phyloP scores from a whole-genome alignment of 2,797 vertebrate species.

The Oryzias dopingdopingensis region DNA sequence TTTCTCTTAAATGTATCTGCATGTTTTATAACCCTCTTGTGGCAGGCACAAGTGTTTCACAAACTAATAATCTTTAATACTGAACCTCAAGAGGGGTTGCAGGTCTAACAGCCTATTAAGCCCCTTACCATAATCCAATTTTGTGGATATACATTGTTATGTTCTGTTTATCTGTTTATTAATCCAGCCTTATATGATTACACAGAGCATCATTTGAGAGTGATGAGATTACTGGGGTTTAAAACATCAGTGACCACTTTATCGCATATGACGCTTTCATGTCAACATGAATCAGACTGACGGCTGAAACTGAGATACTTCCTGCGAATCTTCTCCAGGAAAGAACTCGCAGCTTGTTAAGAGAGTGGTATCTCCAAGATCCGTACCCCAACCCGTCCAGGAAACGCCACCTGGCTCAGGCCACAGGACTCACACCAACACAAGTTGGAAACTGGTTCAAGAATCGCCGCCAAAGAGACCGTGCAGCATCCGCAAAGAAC shows the following conservation, averaged over 20 bases:
- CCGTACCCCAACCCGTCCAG: slow-evolving; percentile 84
- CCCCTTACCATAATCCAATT: slow-evolving; percentile 67
- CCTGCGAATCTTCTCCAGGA: slow-evolving; percentile 61
- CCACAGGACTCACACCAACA: slow-evolving; percentile 81
- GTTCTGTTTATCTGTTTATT: slow-evolving; percentile 45
- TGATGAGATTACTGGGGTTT: slow-evolving; percentile 47
- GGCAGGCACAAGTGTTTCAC: slow-evolving; percentile 23
- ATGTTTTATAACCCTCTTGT: slow-evolving; percentile 43
- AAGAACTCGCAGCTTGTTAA: slow-evolving; percentile 79
- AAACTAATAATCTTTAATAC: slow-evolving; percentile 27
- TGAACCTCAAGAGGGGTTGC: slow-evolving; percentile 26
- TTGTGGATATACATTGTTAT: slow-evolving; percentile 38
- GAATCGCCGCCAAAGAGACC: slow-evolving; percentile 81
- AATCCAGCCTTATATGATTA: slow-evolving; percentile 59
- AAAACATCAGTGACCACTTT: slow-evolving; percentile 9
- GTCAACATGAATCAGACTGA: neutral
- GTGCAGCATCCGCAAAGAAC: slow-evolving; percentile 83
- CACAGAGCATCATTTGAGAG: slow-evolving; percentile 24
- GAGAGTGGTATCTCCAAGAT: slow-evolving; percentile 85
- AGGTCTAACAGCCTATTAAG: slow-evolving; percentile 45
- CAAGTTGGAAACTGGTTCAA: slow-evolving; percentile 88
- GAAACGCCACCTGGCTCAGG: slow-evolving; percentile 82
- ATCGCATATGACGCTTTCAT: slow-evolving; percentile 1
- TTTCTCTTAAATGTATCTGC: neutral
- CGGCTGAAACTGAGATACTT: neutral